These are phyloP conservation scores for Puffinus mauretanicus DNA, from an alignment of 2,113 vertebrate genomes.

Conservation along the genomic window DNA sequence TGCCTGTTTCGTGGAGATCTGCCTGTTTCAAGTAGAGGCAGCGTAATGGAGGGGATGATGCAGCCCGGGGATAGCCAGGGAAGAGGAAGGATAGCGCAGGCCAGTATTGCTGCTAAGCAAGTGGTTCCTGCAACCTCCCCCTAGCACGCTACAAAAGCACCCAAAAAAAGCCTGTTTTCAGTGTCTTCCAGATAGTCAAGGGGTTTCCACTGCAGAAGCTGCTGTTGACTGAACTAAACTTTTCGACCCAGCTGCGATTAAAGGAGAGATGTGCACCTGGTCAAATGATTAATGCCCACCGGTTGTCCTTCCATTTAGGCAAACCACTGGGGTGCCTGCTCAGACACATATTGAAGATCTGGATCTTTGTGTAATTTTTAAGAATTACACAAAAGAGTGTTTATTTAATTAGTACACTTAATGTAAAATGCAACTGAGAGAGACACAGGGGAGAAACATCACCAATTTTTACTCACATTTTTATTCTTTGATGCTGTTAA, in stretches of 20 bases:
- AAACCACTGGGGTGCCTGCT: background rate
- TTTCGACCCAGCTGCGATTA: background rate
- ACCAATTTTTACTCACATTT: conserved; percentile 46
- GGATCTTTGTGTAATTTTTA: background rate
- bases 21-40: background rate
- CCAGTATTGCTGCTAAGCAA: background rate
- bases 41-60: background rate
- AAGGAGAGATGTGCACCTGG: background rate
- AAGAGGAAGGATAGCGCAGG: background rate
- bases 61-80: background rate
- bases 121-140: background rate
- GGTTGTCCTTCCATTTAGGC: background rate
- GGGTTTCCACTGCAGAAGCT: background rate
- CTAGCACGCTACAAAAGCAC: background rate
- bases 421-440: background rate
- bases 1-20: background rate
- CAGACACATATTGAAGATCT: background rate
- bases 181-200: background rate
- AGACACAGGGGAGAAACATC: conserved; percentile 50
- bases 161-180: background rate
- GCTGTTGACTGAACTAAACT: background rate
- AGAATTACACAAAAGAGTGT: conserved; percentile 37
- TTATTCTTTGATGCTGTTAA: conserved; percentile 48
- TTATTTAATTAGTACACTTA: conserved; percentile 52
- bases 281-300: background rate